Base-by-base conservation (phyloP, 2,113 vertebrate species). In the Amblyopsis rosae region DNA sequence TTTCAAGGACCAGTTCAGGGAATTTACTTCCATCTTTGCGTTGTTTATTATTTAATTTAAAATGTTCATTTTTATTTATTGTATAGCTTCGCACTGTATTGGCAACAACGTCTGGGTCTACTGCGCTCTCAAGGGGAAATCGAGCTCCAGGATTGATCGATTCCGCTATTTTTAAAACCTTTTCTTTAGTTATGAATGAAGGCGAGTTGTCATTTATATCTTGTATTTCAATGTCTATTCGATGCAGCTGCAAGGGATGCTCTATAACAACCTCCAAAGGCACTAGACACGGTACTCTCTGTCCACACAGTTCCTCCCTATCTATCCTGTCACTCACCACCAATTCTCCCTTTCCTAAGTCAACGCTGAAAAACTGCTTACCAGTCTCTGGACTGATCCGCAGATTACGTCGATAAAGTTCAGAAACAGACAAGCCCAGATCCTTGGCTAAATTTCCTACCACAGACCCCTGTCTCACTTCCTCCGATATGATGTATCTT, bases 181-280 rank as follows among this genome's bases (percentile, higher is more conserved):
- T 88, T 32, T 92, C 92, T 72, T 91, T 92, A 2, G 85, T 90
- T 0, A 82, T 73, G 62, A 95, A 95, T 61, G 82, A 88, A 5
- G 94, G 94, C 35, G 92, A 86, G 85, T 96, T 94, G 48, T 95
- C 94, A 65, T 94, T 95, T 33, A 93, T 93, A 65, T 95, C 93
- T 11, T 92, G 87, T 15, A 95, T 93, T 82, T 95, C 94, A 69
- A 95, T 90, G 65, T 95, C 94, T 0, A 94, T 91, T 11, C 82
- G 83, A 35, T 92, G 88, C 56, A 94, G 55, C 56, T 92, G 91
- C 1, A 94, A 65, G 0, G 92, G 91, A 10, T 88, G 86, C 76
- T 94, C 92, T 58, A 92, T 73, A 5, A 95, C 89, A 0, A 91
- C 70, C 41, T 95, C 90, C 67, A 94, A 73, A 69, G 92, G 89